phyloP scores from a whole-genome alignment of 1,140 invertebrate genomes.

The Olivierus martensii region DNA sequence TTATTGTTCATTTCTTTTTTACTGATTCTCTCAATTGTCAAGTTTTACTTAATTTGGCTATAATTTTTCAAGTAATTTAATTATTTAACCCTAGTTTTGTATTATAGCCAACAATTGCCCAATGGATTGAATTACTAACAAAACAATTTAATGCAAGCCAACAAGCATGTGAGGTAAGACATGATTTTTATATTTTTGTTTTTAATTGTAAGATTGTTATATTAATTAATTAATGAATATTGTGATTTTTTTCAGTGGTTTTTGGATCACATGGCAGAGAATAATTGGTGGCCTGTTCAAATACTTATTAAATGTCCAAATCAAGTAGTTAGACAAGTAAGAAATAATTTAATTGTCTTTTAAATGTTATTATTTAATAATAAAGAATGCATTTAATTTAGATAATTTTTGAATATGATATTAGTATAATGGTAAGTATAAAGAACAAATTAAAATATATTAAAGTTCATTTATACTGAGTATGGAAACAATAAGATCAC shows the following conservation, averaged over 20 bases:
- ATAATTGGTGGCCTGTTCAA: constrained; percentile 90
- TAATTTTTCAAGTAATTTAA: no score
- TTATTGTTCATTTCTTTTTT: no score
- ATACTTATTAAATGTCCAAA: constrained; percentile 90
- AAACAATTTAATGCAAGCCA: constrained; percentile 88
- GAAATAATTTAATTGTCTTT: no score
- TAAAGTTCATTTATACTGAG: no score
- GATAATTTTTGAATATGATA: no score
- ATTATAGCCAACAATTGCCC: constrained; percentile 73
- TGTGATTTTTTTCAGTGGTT: constrained; percentile 47
- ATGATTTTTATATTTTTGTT: not conserved
- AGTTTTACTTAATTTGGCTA: no score
- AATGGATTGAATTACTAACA: constrained; percentile 87
- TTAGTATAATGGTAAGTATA: no score
- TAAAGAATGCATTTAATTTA: no score
- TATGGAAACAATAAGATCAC: no score
- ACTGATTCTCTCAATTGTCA: no score
- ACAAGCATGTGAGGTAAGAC: constrained; percentile 55
- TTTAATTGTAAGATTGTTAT: not conserved
- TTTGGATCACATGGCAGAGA: constrained; percentile 75
- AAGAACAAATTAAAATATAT: no score
- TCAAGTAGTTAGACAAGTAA: constrained; percentile 85
- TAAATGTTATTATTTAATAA: no score
- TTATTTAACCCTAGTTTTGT: not conserved
- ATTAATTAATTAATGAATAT: not conserved